Evolutionary conservation across 2,113 vertebrate species (phyloP).

Genomic region (Rhinopithecus roxellana): DNA sequence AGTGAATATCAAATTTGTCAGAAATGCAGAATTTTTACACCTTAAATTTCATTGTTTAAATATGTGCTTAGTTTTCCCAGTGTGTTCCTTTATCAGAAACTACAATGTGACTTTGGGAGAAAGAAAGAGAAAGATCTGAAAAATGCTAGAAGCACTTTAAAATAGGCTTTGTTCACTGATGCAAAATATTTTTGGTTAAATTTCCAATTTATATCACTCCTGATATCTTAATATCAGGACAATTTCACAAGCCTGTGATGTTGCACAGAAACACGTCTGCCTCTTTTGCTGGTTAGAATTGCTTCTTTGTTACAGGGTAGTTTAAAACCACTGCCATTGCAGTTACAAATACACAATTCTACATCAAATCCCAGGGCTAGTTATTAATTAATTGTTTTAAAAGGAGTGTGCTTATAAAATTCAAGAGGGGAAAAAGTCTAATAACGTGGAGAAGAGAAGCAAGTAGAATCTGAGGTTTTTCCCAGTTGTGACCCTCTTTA

Average conservation of each 20-base stretch:
- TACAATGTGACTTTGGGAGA: neutral
- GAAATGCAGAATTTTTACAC: constrained; percentile 15
- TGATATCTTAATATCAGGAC: neutral
- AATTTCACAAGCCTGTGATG: neutral
- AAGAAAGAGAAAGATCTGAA: neutral
- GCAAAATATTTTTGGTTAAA: constrained; percentile 24
- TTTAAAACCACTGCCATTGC: neutral
- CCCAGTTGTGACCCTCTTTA: neutral
- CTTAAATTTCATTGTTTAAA: constrained; percentile 35
- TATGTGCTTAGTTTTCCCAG: neutral
- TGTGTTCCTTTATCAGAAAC: neutral
- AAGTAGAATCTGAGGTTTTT: constrained; percentile 1
- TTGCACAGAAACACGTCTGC: neutral
- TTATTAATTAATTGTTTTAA: constrained; percentile 12
- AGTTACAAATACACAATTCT: neutral
- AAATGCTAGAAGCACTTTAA: neutral
- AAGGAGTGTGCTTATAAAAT: constrained; percentile 13
- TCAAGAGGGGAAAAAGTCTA: neutral
- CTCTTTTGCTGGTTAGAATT: neutral
- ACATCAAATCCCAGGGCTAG: neutral
- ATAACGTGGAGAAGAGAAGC: neutral
- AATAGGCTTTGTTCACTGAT: neutral
- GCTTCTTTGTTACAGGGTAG: neutral
- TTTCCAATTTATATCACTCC: neutral
- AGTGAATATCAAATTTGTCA: neutral